A percentile compares a stretch with the other conserved stretches of the same genome.
Evolutionary conservation across 2,797 vertebrate species (phyloP).

Genomic region (Pangasius mekongensis): DNA sequence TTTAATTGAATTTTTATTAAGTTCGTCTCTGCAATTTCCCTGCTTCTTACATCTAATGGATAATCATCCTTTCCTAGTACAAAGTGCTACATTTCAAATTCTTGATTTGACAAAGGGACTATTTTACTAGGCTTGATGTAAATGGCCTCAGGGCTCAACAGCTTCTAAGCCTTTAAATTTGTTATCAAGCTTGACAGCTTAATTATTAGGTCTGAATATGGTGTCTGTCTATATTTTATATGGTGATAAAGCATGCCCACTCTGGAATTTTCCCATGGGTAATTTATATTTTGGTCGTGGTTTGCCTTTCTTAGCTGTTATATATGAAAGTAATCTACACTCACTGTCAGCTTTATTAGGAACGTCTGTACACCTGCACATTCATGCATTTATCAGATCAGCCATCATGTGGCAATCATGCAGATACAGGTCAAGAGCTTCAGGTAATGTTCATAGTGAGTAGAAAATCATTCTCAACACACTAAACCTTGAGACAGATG

Average conservation of each 20-base stretch:
- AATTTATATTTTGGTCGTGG: neutral
- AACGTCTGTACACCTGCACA: neutral
- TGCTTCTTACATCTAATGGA: neutral
- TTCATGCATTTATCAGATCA: neutral
- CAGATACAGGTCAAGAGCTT: neutral
- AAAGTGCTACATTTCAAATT: neutral
- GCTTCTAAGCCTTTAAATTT: neutral
- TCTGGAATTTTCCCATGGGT: neutral
- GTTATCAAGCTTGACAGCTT: neutral
- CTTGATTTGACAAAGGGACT: neutral
- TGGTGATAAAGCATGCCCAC: neutral
- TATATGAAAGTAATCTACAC: neutral
- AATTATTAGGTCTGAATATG: neutral
- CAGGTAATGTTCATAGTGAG: neutral
- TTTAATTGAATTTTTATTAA: neutral
- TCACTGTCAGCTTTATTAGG: neutral
- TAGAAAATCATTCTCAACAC: neutral
- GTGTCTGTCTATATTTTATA: neutral
- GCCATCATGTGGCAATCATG: neutral
- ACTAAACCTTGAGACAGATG: neutral
- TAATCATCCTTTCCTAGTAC: neutral
- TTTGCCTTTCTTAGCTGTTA: neutral
- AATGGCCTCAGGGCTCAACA: neutral
- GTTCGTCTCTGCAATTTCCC: neutral
- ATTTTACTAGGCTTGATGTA: slow-evolving; percentile 2